Conservation (phyloP, 2,888 invertebrate species). For the Criorhina ranunculi region DNA sequence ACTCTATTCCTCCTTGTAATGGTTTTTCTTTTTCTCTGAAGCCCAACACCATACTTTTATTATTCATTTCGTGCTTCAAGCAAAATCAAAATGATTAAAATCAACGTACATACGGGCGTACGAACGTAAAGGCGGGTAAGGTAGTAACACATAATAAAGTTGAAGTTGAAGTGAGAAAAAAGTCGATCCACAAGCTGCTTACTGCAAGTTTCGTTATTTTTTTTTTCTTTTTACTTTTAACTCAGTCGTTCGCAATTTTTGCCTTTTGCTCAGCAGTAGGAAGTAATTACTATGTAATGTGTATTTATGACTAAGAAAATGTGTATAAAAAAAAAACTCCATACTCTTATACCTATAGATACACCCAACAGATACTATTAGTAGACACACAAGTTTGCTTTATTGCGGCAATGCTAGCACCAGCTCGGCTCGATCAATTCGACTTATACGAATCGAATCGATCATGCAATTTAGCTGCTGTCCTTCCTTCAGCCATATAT, state of each 20-base stretch:
- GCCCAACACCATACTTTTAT: constrained; percentile 55
- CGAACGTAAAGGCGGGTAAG: constrained; percentile 60
- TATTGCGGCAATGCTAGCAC: constrained; percentile 11
- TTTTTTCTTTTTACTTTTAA: constrained; percentile 37
- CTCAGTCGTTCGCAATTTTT: constrained; percentile 47
- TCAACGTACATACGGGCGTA: constrained; percentile 61
- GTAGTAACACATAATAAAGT: constrained; percentile 73
- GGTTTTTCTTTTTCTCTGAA: constrained; percentile 28
- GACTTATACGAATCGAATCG: constrained; percentile 69
- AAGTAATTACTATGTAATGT: constrained; percentile 76
- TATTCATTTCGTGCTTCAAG: constrained; percentile 71
- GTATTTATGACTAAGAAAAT: constrained; percentile 73
- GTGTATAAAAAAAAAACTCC: constrained; percentile 31
- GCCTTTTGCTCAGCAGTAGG: constrained; percentile 60
- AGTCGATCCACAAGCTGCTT: constrained; percentile 38
- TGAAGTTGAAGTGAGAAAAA: constrained; percentile 38
- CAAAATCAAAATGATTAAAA: constrained; percentile 72
- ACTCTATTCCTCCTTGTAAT: constrained; percentile 2
- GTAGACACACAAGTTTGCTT: constrained; percentile 33
- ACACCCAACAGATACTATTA: constrained; percentile 27
- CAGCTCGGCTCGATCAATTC: constrained; percentile 51
- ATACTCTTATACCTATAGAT: constrained; percentile 31
- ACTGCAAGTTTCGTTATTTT: constrained; percentile 29
- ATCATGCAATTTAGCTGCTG: constrained; percentile 72
- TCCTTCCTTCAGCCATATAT: constrained; percentile 73